These are phyloP conservation scores for Lasioglossum villosulum DNA, from an alignment of 2,888 invertebrate genomes.

Conservation along the genomic window DNA sequence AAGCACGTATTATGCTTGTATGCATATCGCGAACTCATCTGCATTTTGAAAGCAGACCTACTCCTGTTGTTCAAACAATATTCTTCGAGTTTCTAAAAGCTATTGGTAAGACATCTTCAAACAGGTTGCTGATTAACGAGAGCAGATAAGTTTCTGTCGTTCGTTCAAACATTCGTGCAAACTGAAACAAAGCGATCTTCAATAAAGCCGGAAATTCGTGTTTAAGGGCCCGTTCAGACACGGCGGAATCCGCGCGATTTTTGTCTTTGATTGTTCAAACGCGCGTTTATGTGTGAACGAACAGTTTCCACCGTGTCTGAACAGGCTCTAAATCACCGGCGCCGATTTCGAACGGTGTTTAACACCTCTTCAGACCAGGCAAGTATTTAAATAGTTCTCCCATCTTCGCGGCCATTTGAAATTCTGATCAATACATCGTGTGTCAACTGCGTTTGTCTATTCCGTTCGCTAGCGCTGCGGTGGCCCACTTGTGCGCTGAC, in stretches of 20 bases:
- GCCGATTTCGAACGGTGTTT: background rate
- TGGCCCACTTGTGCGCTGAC: slow-evolving; percentile 61
- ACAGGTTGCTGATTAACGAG: background rate
- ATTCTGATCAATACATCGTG: background rate
- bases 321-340: too few species aligned
- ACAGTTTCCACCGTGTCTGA: too few species aligned
- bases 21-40: background rate
- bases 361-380: background rate
- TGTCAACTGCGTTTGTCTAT: background rate
- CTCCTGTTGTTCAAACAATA: slow-evolving; percentile 1
- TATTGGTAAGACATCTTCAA: background rate
- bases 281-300: too few species aligned
- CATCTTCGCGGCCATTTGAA: background rate
- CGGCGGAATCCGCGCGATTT: too few species aligned
- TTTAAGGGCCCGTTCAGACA: too few species aligned
- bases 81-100: background rate
- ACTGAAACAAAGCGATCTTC: background rate
- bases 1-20: slow-evolving; percentile 1
- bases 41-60: background rate
- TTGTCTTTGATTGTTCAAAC: too few species aligned
- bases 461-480: background rate
- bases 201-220: too few species aligned
- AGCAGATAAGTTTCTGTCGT: too few species aligned
- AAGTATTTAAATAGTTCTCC: background rate
- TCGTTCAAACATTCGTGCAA: background rate